Evolutionary conservation across 2,797 vertebrate genomes (phyloP).

Genomic region (Decapterus maruadsi): DNA sequence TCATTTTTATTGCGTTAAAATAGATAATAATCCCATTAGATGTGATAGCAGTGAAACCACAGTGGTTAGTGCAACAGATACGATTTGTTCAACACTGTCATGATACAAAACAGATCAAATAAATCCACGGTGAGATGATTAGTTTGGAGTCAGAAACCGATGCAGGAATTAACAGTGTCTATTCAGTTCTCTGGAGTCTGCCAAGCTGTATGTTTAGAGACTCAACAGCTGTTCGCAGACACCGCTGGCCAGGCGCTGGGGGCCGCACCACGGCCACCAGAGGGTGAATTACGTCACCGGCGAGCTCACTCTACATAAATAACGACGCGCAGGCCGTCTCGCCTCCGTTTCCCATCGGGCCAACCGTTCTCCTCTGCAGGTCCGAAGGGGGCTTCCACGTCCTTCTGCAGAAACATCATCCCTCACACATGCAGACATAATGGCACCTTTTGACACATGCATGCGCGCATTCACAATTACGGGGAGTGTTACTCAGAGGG

Average conservation of each 20-base stretch:
- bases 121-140: slow-evolving; percentile 17
- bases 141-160: slow-evolving; percentile 18
- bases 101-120: slow-evolving; percentile 8
- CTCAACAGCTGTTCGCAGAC: slow-evolving; percentile 54
- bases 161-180: slow-evolving; percentile 18
- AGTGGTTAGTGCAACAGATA: not conserved
- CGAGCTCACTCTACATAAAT: slow-evolving; percentile 32
- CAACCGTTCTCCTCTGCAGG: slow-evolving; percentile 18
- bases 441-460: slow-evolving; percentile 51
- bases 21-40: not conserved
- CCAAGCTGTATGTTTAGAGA: slow-evolving; percentile 33
- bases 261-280: slow-evolving; percentile 37
- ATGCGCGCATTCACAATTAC: slow-evolving; percentile 35
- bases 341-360: slow-evolving; percentile 52
- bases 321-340: slow-evolving; percentile 25
- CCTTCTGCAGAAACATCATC: slow-evolving; percentile 63
- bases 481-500: slow-evolving; percentile 73
- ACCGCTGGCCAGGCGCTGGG: slow-evolving; percentile 31
- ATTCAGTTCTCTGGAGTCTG: slow-evolving; percentile 26
- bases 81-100: not conserved
- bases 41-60: not conserved
- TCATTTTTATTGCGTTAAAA: not conserved
- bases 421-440: slow-evolving; percentile 58
- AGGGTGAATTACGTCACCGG: slow-evolving; percentile 42
- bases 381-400: slow-evolving; percentile 54